Conservation (phyloP, 2,797 vertebrate species). For the Uromys caudimaculatus region DNA sequence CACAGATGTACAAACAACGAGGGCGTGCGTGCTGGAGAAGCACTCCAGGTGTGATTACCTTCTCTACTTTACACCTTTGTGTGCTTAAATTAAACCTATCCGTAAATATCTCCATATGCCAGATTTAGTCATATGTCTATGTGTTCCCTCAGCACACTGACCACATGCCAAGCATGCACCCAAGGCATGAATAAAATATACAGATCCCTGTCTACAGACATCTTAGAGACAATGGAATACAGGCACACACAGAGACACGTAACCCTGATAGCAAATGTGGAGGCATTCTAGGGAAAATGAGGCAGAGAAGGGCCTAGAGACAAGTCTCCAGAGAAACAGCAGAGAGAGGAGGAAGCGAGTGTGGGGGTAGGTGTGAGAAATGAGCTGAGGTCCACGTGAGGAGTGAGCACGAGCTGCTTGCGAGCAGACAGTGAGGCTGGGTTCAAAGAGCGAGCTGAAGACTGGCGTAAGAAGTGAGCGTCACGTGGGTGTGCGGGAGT, state of each 20-base stretch:
- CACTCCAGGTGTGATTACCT: fast-evolving
- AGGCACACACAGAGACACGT: background rate
- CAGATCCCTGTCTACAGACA: background rate
- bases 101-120: background rate
- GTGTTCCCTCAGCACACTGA: background rate
- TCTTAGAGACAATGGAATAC: background rate
- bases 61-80: background rate
- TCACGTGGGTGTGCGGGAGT: background rate
- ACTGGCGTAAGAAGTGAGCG: background rate
- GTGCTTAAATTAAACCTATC: background rate
- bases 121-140: background rate
- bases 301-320: background rate
- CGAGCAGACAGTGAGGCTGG: background rate
- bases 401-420: background rate
- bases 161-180: background rate
- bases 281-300: background rate
- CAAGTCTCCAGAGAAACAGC: too few species aligned
- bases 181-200: background rate
- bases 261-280: background rate
- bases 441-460: background rate
- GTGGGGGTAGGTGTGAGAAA: background rate
- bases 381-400: background rate
- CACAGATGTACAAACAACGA: background rate
- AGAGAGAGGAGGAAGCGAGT: too few species aligned
- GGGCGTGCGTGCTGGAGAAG: too few species aligned